Conservation (phyloP, 2,888 invertebrate species). For the Parthenolecanium corni region DNA sequence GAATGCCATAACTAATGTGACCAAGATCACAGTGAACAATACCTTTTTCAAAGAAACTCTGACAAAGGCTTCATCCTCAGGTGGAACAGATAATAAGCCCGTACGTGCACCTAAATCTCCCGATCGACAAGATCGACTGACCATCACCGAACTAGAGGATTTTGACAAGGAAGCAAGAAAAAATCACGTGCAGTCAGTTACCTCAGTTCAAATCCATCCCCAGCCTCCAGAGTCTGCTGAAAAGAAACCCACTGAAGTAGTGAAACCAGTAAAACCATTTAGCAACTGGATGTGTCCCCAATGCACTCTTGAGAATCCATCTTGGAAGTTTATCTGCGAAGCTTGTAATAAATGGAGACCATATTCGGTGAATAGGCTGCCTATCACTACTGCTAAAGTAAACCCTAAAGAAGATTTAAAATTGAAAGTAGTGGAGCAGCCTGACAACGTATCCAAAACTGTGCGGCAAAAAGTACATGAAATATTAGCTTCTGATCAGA, state of each 20-base stretch:
- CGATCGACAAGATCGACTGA: background rate
- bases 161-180: background rate
- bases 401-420: background rate
- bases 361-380: slow-evolving; percentile 3
- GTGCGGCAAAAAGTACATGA: background rate
- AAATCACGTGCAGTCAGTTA: no score
- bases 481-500: background rate
- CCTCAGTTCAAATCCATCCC: no score
- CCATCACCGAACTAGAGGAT: background rate
- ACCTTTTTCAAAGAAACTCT: slow-evolving; percentile 38
- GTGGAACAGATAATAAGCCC: background rate
- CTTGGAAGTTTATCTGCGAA: slow-evolving; percentile 51
- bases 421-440: background rate
- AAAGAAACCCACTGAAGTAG: background rate
- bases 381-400: background rate
- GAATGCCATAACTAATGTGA: slow-evolving; percentile 49
- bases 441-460: background rate
- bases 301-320: slow-evolving; percentile 50
- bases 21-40: slow-evolving; percentile 44
- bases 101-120: background rate
- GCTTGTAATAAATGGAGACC: slow-evolving; percentile 42
- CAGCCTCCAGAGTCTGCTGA: background rate
- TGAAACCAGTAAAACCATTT: slow-evolving; percentile 22
- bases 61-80: background rate
- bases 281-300: slow-evolving; percentile 47